Evolutionary conservation across 2,888 invertebrate species (phyloP), one percentile per base, ranked within the genome.

Genomic region (Meiosimyza decipiens): DNA sequence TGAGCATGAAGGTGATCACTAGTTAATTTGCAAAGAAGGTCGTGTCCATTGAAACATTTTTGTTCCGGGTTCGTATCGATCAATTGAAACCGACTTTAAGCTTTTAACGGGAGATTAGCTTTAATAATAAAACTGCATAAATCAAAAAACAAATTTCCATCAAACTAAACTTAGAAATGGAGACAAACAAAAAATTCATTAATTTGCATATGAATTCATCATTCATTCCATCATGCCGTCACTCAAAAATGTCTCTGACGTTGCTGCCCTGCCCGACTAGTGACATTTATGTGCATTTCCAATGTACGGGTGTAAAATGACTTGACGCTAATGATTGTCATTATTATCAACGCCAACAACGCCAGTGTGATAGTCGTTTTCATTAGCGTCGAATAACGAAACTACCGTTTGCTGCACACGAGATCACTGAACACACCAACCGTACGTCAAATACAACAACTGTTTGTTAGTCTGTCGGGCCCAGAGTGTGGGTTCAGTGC

Each of bases 141-240:
- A 40, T 40, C 40, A 40, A 9, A 40, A 40, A 7, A 40, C 28
- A 28, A 28, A 28, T 4, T 28, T 28, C 28, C 28, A 28, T 28
- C 40, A 7, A 40, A 7, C 11, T 22, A 57, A 57, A 57, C 28
- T 57, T 5, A 57, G 7, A 28, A 28, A 22, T 18, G 11, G 12
- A 57, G 15, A 57, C 57, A 28, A 6, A 11, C 11, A 57, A 6
- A 63, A 16, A 62, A 75, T 73, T 73, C 73, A 75, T 75, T 79
- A 75, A 79, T 79, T 79, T 79, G 77, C 79, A 79, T 79, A 77
- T 77, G 78, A 78, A 79, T 78, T 75, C 78, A 40, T 40, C 40
- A 78, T 77, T 79, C 78, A 78, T 22, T 28, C 57, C 22, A 57
- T 18, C 12, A 57, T 57, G 12, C 57, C 6, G 12, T 6, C 57